Conservation (phyloP, 2,797 vertebrate species). For the Phylloscopus collybita region DNA sequence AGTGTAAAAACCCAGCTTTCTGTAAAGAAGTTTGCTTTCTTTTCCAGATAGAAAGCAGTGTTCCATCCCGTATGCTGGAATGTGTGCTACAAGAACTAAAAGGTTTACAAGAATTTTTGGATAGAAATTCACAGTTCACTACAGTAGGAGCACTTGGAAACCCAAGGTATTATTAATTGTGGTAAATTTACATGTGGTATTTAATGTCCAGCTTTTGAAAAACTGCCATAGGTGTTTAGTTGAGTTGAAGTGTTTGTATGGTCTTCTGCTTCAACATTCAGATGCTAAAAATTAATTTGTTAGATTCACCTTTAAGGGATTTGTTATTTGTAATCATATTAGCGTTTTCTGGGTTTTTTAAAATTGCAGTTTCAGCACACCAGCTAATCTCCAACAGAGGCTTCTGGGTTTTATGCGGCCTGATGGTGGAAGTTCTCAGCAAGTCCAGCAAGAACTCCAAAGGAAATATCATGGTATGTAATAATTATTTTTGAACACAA, state of each 20-base stretch:
- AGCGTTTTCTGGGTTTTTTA: accelerated
- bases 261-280: neutral
- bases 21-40: neutral
- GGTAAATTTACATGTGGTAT: neutral
- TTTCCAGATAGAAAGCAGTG: slow-evolving; percentile 90
- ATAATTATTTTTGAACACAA: neutral
- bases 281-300: neutral
- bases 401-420: slow-evolving; percentile 91
- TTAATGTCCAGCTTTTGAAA: neutral
- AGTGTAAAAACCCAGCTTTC: neutral
- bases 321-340: neutral
- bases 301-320: neutral
- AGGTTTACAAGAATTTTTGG: slow-evolving; percentile 92
- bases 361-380: slow-evolving; percentile 83
- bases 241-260: neutral
- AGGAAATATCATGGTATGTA: slow-evolving; percentile 92
- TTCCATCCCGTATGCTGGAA: slow-evolving; percentile 84
- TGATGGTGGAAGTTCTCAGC: slow-evolving; percentile 90
- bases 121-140: slow-evolving; percentile 94
- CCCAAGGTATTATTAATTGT: slow-evolving; percentile 80
- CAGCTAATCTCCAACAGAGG: slow-evolving; percentile 91
- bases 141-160: slow-evolving; percentile 86
- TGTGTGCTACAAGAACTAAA: slow-evolving; percentile 86
- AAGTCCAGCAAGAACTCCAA: slow-evolving; percentile 96
- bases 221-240: accelerated